Evolutionary conservation across 1,140 invertebrate species (phyloP).

Genomic region (Heliconius himera): DNA sequence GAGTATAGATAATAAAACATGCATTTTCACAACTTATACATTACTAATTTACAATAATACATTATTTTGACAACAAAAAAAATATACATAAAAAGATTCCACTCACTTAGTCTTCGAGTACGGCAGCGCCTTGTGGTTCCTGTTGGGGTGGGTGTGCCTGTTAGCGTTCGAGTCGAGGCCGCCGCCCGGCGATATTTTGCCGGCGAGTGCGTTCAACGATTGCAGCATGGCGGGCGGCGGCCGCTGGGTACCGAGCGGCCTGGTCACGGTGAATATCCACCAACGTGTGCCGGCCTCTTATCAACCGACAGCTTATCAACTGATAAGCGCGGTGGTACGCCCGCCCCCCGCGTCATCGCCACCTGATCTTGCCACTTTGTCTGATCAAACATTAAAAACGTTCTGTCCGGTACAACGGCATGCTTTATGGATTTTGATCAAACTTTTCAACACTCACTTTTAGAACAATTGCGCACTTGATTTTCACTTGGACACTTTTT

Average conservation of each 20-base stretch:
- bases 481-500: constrained; percentile 22
- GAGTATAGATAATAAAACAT: not conserved
- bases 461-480: constrained; percentile 15
- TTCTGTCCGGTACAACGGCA: constrained; percentile 69
- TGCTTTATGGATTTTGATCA: constrained; percentile 38
- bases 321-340: constrained; percentile 75
- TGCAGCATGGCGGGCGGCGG: constrained; percentile 86
- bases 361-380: constrained; percentile 61
- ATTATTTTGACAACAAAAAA: too few relatives aligned
- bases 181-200: constrained; percentile 89
- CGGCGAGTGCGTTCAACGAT: constrained; percentile 89
- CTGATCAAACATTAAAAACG: constrained; percentile 57
- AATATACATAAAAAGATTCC: not conserved
- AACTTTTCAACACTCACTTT: constrained; percentile 31
- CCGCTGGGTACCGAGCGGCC: constrained; percentile 68
- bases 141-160: constrained; percentile 82
- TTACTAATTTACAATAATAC: not conserved
- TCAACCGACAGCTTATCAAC: constrained; percentile 72
- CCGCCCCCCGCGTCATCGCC: constrained; percentile 75
- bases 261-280: constrained; percentile 71
- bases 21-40: not conserved
- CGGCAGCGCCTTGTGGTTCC: constrained; percentile 78
- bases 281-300: constrained; percentile 58
- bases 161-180: constrained; percentile 83
- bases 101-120: constrained; percentile 81